Conservation (phyloP, 1,140 invertebrate species). For the Gryllus bimaculatus region DNA sequence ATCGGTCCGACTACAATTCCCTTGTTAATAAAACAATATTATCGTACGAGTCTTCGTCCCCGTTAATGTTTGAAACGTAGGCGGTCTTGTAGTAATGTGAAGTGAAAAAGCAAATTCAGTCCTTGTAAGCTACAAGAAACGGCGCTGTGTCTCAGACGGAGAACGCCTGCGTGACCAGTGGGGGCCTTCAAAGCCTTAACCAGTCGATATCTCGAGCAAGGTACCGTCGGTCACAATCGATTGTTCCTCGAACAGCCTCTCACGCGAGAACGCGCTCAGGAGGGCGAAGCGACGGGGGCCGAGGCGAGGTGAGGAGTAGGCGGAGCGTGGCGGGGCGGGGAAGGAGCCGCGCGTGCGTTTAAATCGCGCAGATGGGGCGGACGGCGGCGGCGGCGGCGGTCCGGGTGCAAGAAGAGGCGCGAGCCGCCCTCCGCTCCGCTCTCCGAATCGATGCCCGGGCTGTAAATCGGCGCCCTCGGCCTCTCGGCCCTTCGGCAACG, state of each 20-base stretch:
- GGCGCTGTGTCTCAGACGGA: background rate
- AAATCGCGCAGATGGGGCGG: background rate
- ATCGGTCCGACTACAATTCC: no score
- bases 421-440: background rate
- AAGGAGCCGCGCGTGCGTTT: background rate
- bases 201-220: conserved; percentile 17
- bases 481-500: no score
- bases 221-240: conserved; percentile 12
- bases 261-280: background rate
- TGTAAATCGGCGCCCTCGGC: background rate
- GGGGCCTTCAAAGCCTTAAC: background rate
- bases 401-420: background rate
- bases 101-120: no score
- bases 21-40: no score
- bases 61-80: no score
- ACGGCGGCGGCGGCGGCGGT: background rate
- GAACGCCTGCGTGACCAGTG: background rate
- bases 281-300: no score
- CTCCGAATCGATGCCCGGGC: background rate
- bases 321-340: background rate
- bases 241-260: conserved; percentile 10
- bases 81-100: no score
- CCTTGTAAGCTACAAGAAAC: no score
- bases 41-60: no score
- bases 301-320: background rate